These are phyloP conservation scores for Apamea monoglypha DNA, from an alignment of 2,888 invertebrate species.

Conservation along the genomic window DNA sequence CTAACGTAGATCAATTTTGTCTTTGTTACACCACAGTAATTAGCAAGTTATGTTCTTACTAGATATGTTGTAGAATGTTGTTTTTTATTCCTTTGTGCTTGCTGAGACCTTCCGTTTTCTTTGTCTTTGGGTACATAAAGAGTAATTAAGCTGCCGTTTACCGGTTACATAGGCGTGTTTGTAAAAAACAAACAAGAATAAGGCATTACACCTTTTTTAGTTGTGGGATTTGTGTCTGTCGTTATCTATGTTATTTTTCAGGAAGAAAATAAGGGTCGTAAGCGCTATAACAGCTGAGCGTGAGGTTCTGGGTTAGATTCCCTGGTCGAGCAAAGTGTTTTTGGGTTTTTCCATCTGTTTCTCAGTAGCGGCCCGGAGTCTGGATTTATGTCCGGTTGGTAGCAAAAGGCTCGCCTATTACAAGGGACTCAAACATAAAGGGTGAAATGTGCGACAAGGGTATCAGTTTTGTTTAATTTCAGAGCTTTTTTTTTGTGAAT, in stretches of 20 bases:
- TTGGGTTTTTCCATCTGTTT: too few relatives aligned
- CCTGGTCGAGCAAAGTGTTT: too few relatives aligned
- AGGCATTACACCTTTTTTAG: conserved; percentile 5
- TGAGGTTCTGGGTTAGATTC: background rate
- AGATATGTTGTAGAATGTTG: conserved; percentile 54
- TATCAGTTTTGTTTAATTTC: too few relatives aligned
- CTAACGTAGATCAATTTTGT: conserved; percentile 26
- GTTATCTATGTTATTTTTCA: background rate
- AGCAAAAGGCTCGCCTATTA: too few relatives aligned
- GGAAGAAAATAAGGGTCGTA: background rate
- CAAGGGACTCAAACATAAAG: too few relatives aligned
- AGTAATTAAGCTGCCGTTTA: conserved; percentile 28
- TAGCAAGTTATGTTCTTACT: conserved; percentile 39
- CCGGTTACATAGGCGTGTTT: background rate
- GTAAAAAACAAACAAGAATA: conserved; percentile 20
- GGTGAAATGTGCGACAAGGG: too few relatives aligned
- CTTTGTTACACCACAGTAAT: conserved; percentile 53
- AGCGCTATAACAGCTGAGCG: background rate
- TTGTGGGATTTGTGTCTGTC: background rate
- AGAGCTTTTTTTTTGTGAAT: too few relatives aligned
- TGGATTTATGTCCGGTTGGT: too few relatives aligned
- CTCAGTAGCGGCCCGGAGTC: too few relatives aligned
- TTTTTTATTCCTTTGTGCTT: conserved; percentile 56
- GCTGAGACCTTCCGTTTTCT: conserved; percentile 54
- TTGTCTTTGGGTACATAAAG: conserved; percentile 43